phyloP scores from a whole-genome alignment of 2,113 vertebrate species.

The Climacteris rufus region DNA sequence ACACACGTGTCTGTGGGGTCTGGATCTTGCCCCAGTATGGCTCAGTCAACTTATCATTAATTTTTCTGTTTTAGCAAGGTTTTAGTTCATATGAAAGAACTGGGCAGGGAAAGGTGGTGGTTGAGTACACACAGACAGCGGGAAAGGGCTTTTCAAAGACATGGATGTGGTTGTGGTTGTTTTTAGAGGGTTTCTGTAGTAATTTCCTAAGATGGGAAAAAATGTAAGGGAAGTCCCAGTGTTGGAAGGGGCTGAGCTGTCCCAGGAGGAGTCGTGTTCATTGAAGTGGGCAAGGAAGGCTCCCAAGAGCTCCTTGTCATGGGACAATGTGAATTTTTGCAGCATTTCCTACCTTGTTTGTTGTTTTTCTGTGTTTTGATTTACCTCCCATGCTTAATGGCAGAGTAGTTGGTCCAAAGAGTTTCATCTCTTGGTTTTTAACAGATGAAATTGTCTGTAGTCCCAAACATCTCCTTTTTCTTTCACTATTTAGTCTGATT shows the following conservation, averaged over 20 bases:
- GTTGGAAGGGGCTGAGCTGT: neutral
- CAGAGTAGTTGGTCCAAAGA: neutral
- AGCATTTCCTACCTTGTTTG: neutral
- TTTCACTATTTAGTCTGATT: neutral
- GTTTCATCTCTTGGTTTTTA: neutral
- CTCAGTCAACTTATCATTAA: fast-evolving
- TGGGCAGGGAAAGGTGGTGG: neutral
- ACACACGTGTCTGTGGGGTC: neutral
- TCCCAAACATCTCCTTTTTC: neutral
- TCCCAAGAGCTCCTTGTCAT: neutral
- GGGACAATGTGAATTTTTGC: neutral
- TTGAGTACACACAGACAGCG: neutral
- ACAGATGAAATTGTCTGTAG: neutral
- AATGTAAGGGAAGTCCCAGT: neutral
- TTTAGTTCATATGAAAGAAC: neutral
- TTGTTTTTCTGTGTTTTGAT: neutral
- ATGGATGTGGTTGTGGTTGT: neutral
- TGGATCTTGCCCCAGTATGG: neutral
- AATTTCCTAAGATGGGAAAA: neutral
- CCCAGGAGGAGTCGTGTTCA: neutral
- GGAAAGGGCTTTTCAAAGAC: neutral
- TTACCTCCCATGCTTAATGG: neutral
- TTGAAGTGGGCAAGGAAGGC: neutral
- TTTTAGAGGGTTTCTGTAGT: neutral
- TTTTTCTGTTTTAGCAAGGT: neutral